These are phyloP conservation scores for Drosophila anceps DNA, from an alignment of 2,888 invertebrate genomes.

Conservation along the genomic window DNA sequence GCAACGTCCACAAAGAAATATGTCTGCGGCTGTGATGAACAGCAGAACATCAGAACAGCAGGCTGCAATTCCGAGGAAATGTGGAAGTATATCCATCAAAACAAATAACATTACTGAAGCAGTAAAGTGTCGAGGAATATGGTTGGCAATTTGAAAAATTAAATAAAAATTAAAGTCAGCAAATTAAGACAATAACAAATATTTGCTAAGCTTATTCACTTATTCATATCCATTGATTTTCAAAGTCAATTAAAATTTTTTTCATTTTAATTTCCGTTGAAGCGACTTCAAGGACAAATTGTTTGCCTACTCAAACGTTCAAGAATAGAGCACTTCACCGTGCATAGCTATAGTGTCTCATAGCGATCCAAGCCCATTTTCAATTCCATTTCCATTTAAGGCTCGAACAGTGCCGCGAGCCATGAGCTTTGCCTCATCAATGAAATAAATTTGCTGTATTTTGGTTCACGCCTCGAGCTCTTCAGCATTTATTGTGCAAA, in stretches of 20 bases:
- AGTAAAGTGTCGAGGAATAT: too few relatives aligned
- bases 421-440: slow-evolving; percentile 31
- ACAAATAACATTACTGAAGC: neutral
- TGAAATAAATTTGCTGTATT: slow-evolving; percentile 46
- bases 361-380: neutral
- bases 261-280: neutral
- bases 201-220: neutral
- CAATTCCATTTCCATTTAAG: slow-evolving; percentile 14
- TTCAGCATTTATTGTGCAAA: slow-evolving; percentile 42
- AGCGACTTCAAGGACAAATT: neutral
- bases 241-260: neutral
- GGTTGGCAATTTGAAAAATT: neutral
- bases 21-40: neutral
- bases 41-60: neutral
- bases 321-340: slow-evolving; percentile 10
- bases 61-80: neutral
- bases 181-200: neutral
- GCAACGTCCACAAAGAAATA: slow-evolving; percentile 11
- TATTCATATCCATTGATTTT: neutral
- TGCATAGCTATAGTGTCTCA: slow-evolving; percentile 5
- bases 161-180: neutral
- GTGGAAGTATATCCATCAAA: neutral
- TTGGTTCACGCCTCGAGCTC: slow-evolving; percentile 29
- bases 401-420: slow-evolving; percentile 29
- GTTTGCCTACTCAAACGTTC: neutral